These are phyloP conservation scores for Fistularia tabacaria DNA, from an alignment of 2,797 vertebrate genomes.

Conservation along the genomic window DNA sequence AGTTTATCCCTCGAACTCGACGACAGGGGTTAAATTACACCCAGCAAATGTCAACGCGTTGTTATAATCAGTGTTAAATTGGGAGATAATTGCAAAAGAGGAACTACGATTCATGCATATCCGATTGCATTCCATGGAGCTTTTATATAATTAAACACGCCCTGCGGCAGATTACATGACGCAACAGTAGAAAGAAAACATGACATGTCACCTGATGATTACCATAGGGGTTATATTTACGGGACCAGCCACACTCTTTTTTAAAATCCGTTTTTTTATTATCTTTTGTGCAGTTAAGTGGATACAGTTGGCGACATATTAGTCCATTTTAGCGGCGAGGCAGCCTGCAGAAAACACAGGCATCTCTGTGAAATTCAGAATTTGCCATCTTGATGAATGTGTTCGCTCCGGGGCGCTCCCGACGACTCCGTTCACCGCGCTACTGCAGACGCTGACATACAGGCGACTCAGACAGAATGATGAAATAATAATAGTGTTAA, in stretches of 20 bases:
- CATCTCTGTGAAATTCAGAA: background rate
- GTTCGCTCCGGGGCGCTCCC: background rate
- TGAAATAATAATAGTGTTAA: background rate
- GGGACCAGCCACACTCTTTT: background rate
- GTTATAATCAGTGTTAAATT: too few species aligned
- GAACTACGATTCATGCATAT: background rate
- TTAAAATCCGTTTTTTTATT: too few species aligned
- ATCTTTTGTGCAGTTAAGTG: too few species aligned
- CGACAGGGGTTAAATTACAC: too few species aligned
- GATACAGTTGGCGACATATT: too few species aligned
- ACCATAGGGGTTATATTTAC: background rate
- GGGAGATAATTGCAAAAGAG: background rate
- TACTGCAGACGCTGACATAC: too few species aligned
- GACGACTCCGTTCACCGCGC: too few species aligned
- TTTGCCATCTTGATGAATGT: slow-evolving; percentile 9
- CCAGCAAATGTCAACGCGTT: too few species aligned
- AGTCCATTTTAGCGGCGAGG: too few species aligned
- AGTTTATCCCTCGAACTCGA: too few species aligned
- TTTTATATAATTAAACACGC: slow-evolving; percentile 18
- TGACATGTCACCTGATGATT: slow-evolving; percentile 12
- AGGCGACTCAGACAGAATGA: slow-evolving; percentile 18
- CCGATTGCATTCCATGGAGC: background rate
- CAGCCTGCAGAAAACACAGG: background rate
- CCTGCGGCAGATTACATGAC: slow-evolving; percentile 14
- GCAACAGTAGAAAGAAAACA: slow-evolving; percentile 18